Percentiles rank a stretch among this genome's conserved stretches.
Evolutionary conservation across 2,113 vertebrate genomes (phyloP).

Genomic region (Seriola dumerili): DNA sequence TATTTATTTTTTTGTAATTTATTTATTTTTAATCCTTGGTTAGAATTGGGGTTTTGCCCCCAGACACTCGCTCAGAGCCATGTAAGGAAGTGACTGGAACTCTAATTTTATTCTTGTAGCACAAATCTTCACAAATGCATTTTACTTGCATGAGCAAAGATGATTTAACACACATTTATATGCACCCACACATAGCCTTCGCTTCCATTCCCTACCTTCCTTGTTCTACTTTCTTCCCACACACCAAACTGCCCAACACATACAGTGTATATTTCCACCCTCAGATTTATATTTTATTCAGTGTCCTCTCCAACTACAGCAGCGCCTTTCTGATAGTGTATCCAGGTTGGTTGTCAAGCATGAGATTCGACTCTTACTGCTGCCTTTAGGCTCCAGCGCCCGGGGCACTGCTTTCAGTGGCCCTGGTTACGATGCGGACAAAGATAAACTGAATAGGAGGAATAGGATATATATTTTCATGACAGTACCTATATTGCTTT

Average conservation of each 20-base stretch:
- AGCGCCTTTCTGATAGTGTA: conserved; percentile 51
- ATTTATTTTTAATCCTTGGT: conserved; percentile 28
- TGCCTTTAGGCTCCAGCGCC: conserved; percentile 39
- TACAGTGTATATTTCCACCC: conserved; percentile 34
- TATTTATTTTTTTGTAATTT: background rate
- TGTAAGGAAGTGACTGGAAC: conserved; percentile 15
- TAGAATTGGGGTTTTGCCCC: conserved; percentile 32
- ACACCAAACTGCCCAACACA: conserved; percentile 37
- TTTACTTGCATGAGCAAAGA: conserved; percentile 31
- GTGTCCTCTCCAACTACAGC: conserved; percentile 57
- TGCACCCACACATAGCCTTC: conserved; percentile 44
- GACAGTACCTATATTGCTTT: conserved; percentile 40
- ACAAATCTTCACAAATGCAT: conserved; percentile 47
- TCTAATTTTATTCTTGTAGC: conserved; percentile 24
- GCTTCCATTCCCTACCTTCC: conserved; percentile 24
- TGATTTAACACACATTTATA: conserved; percentile 44
- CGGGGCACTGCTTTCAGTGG: conserved; percentile 53
- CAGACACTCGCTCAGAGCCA: conserved; percentile 6
- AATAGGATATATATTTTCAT: conserved; percentile 57
- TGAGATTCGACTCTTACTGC: conserved; percentile 53
- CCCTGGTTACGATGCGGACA: conserved; percentile 56
- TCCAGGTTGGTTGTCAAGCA: conserved; percentile 67
- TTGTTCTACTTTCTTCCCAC: conserved; percentile 48
- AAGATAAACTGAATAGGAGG: conserved; percentile 58
- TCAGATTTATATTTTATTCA: conserved; percentile 72